A percentile compares a stretch with the other conserved stretches of the same genome.
These are phyloP conservation scores for Synergus gifuensis DNA, from an alignment of 2,888 invertebrate species.

Conservation along the genomic window DNA sequence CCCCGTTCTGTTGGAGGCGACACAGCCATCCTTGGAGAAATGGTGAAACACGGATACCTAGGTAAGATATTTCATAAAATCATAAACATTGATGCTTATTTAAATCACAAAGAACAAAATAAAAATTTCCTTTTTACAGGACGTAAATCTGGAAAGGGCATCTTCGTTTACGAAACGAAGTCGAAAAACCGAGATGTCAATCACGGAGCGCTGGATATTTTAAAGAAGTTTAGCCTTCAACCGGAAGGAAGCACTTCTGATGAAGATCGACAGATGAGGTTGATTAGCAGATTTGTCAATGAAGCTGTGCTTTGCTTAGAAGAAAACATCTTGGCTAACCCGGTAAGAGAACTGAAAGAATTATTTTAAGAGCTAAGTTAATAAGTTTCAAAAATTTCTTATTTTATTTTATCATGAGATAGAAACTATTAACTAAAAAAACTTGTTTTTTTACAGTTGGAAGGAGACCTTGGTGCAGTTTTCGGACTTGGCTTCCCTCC, in stretches of 20 bases:
- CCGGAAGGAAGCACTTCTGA: conserved; percentile 88
- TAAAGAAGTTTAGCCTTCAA: conserved; percentile 89
- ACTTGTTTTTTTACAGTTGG: conserved; percentile 81
- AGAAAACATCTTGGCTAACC: conserved; percentile 95
- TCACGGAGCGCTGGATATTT: conserved; percentile 85
- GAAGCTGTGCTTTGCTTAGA: conserved; percentile 97
- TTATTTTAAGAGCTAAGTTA: neutral
- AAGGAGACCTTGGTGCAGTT: conserved; percentile 99
- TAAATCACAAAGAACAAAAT: neutral
- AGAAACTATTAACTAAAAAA: neutral
- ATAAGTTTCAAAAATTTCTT: too few relatives aligned
- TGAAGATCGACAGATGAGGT: conserved; percentile 94
- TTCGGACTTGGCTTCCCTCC: conserved; percentile 99
- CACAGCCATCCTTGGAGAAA: conserved; percentile 88
- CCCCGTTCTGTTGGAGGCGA: conserved; percentile 92
- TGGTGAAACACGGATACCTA: conserved; percentile 94
- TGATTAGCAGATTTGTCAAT: conserved; percentile 97
- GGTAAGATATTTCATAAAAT: conserved; percentile 77
- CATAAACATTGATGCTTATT: neutral
- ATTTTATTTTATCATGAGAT: too few relatives aligned
- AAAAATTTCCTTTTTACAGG: conserved; percentile 77
- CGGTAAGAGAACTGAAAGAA: conserved; percentile 79
- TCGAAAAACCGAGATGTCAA: conserved; percentile 90
- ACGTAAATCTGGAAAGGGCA: conserved; percentile 96
- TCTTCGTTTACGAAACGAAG: conserved; percentile 90